Percentiles rank a stretch among this genome's conserved stretches.
phyloP scores from a whole-genome alignment of 2,113 vertebrate genomes.

The Eonycteris spelaea region DNA sequence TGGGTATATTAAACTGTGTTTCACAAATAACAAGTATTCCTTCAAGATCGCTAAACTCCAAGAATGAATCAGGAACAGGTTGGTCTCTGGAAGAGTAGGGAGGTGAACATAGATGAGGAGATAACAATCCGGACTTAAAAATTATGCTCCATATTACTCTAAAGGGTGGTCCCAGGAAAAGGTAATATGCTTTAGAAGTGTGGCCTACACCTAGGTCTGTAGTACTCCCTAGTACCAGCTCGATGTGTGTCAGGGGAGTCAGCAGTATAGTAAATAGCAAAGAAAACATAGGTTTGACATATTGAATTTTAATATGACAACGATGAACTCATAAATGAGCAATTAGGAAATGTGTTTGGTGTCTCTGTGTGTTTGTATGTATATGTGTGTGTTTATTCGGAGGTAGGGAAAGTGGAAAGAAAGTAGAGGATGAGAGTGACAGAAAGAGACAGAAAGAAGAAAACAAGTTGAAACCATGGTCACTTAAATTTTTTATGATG shows the following conservation, averaged over 20 bases:
- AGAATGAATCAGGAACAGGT: not conserved
- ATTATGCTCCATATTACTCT: not conserved
- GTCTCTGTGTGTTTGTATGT: not conserved
- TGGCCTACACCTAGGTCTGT: no score
- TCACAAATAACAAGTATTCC: not conserved
- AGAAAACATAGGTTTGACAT: not conserved
- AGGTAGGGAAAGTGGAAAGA: not conserved
- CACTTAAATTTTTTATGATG: not conserved
- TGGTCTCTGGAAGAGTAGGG: not conserved
- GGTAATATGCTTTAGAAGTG: not conserved
- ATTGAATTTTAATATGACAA: not conserved
- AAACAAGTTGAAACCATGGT: not conserved
- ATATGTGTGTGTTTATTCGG: not conserved
- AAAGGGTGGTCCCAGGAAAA: not conserved
- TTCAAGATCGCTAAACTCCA: not conserved
- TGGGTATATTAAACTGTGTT: not conserved
- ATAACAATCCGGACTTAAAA: not conserved
- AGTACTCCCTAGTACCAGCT: not conserved
- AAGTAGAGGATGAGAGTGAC: not conserved
- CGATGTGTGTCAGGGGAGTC: not conserved
- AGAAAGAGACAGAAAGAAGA: not conserved
- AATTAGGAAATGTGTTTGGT: not conserved
- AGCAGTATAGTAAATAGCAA: not conserved
- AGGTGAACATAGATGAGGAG: not conserved
- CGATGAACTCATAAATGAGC: not conserved